A percentile compares a stretch with the other conserved stretches of the same genome.
Conservation (phyloP, 2,888 invertebrate genomes). For the Leptopterna dolabrata region DNA sequence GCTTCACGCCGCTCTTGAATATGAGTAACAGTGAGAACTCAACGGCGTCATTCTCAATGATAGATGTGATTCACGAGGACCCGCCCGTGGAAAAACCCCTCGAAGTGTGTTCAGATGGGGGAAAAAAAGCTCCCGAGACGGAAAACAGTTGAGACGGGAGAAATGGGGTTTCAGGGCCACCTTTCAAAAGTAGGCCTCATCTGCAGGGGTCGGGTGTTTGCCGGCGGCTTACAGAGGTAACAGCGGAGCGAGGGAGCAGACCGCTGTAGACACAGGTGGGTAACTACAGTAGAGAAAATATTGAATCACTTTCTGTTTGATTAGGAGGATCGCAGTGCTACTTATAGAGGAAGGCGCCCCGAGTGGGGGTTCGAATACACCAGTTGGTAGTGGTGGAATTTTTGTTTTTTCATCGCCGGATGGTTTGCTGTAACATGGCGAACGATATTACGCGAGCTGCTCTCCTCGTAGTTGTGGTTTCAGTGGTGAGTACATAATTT, state of each 20-base stretch:
- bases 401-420: not conserved
- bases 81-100: no score
- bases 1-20: no score
- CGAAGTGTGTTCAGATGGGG: not conserved
- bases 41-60: no score
- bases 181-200: not conserved
- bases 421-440: not conserved
- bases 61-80: no score
- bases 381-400: not conserved
- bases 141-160: not conserved
- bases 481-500: not conserved
- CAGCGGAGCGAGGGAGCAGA: not conserved
- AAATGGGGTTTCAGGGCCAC: not conserved
- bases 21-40: no score
- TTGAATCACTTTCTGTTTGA: slow-evolving; percentile 42
- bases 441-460: not conserved
- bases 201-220: not conserved
- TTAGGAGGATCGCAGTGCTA: slow-evolving; percentile 26
- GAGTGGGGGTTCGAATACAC: not conserved
- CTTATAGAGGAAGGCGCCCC: not conserved
- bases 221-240: slow-evolving; percentile 2
- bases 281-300: slow-evolving; percentile 32
- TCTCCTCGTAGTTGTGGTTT: not conserved
- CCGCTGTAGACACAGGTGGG: slow-evolving; percentile 34
- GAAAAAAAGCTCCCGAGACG: not conserved